Percentiles rank a stretch among this genome's conserved stretches.
These are phyloP conservation scores for Coregonus sp. DNA, from an alignment of 2,797 vertebrate species.

Conservation along the genomic window DNA sequence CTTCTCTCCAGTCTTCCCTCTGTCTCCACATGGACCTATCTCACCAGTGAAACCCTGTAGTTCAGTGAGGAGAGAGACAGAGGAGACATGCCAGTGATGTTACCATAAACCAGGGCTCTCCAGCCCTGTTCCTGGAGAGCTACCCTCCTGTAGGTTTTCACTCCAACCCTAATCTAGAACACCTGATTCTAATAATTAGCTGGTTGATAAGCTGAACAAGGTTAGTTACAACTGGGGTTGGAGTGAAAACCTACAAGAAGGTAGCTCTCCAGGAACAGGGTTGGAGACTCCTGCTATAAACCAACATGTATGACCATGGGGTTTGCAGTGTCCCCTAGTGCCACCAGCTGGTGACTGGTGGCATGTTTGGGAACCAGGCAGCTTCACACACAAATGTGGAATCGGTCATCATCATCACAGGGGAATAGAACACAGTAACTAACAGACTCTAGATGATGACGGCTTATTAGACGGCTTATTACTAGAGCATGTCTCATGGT, in stretches of 20 bases:
- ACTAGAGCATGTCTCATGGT: not conserved
- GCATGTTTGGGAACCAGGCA: not conserved
- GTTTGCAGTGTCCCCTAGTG: not conserved
- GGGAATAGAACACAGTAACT: not conserved
- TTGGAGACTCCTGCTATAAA: not conserved
- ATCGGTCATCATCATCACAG: too few relatives aligned
- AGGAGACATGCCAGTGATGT: not conserved
- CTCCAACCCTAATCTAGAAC: too few relatives aligned
- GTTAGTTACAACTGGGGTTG: too few relatives aligned
- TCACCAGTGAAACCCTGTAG: slow-evolving; percentile 77
- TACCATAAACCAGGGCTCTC: not conserved
- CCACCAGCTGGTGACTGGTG: not conserved
- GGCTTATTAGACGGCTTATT: not conserved
- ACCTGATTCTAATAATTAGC: too few relatives aligned
- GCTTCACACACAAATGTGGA: not conserved
- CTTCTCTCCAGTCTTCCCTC: slow-evolving; percentile 75
- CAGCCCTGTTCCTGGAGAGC: too few relatives aligned
- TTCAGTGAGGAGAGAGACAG: slow-evolving; percentile 20
- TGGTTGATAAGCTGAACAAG: too few relatives aligned
- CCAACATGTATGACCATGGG: not conserved
- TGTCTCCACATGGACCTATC: slow-evolving; percentile 72
- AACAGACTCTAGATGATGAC: not conserved
- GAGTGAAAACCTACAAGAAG: too few relatives aligned
- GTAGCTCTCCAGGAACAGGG: too few relatives aligned
- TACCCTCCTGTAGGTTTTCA: too few relatives aligned